Conservation (phyloP, 2,113 vertebrate species). For the Casuarius casuarius region DNA sequence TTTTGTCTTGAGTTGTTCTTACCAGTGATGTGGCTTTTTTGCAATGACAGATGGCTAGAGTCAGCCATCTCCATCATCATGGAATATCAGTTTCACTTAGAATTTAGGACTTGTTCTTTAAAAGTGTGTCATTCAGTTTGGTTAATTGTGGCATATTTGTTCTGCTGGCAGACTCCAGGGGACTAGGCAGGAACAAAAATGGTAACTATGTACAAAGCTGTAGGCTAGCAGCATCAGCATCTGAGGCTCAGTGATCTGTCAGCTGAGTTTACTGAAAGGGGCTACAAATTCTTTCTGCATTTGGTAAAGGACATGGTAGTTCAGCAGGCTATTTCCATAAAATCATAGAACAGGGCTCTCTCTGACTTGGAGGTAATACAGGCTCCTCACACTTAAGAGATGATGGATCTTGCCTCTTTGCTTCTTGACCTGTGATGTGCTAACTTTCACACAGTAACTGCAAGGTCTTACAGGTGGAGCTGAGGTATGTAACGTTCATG, state of each 20-base stretch:
- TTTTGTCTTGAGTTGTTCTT: neutral
- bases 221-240: neutral
- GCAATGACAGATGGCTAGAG: neutral
- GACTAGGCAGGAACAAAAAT: slow-evolving; percentile 2
- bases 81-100: no score
- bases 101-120: neutral
- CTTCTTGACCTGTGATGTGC: neutral
- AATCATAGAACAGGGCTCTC: neutral
- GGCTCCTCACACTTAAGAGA: neutral
- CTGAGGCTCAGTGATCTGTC: neutral
- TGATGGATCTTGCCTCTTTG: neutral
- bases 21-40: neutral
- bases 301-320: neutral
- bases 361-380: neutral
- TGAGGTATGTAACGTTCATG: neutral
- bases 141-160: neutral
- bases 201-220: neutral
- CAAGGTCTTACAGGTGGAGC: neutral
- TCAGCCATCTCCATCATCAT: no score
- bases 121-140: neutral
- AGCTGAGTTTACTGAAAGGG: neutral
- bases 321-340: neutral
- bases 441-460: neutral
- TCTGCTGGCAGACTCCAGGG: neutral
- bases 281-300: slow-evolving; percentile 1